Evolutionary conservation across 2,888 invertebrate species (phyloP).

Genomic region (Mythimna pallens): DNA sequence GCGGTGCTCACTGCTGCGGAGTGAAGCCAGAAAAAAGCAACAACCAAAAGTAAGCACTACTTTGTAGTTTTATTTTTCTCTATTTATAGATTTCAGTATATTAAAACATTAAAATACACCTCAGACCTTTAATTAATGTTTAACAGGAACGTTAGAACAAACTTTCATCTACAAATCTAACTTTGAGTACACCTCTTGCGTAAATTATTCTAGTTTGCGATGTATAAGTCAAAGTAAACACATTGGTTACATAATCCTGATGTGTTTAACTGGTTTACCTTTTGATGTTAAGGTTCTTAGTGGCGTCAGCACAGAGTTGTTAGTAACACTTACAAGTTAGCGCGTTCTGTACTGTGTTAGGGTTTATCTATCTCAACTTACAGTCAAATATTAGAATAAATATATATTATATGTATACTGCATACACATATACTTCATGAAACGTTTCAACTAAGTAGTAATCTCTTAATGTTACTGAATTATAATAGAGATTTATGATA

Average conservation of each 20-base stretch:
- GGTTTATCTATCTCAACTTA: constrained; percentile 4
- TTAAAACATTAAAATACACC: not conserved
- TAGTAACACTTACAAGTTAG: constrained; percentile 8
- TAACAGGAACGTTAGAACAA: not conserved
- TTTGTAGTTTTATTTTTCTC: not conserved
- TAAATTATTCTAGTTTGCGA: constrained; percentile 5
- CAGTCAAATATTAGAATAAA: not conserved
- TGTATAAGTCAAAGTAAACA: constrained; percentile 20
- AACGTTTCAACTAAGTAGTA: not conserved
- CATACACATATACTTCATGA: too few relatives aligned
- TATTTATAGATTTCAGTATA: too few relatives aligned
- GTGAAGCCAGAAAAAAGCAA: constrained; percentile 90
- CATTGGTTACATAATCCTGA: constrained; percentile 9
- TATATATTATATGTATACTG: too few relatives aligned
- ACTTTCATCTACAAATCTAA: not conserved
- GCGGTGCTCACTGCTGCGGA: constrained; percentile 94
- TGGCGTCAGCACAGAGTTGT: constrained; percentile 3
- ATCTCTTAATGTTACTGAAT: not conserved
- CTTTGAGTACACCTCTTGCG: constrained; percentile 10
- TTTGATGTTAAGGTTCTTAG: constrained; percentile 8
- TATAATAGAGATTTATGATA: not conserved
- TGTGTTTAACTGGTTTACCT: constrained; percentile 20
- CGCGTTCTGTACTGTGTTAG: not conserved
- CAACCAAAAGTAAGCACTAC: constrained; percentile 82
- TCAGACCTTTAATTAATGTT: not conserved